A percentile compares a stretch with the other conserved stretches of the same genome.
phyloP scores from a whole-genome alignment of 1,140 invertebrate species.

The Condylostylus longicornis region DNA sequence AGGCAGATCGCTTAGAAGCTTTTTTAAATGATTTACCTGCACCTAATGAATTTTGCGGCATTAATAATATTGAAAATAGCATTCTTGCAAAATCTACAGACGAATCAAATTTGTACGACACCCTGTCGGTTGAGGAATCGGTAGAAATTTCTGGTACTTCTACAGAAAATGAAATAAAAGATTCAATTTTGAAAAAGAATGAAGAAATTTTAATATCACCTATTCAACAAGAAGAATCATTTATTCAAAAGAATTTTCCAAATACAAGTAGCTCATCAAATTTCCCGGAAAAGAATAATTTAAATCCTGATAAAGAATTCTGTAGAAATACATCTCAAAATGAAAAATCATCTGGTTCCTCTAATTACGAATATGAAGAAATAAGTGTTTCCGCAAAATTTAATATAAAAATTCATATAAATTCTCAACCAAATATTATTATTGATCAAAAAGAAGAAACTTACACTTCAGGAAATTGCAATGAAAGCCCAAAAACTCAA shows the following conservation, averaged over 20 bases:
- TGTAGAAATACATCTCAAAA: background rate
- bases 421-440: conserved; percentile 12
- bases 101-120: no score
- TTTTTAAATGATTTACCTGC: conserved; percentile 23
- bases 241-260: no score
- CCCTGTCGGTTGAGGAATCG: no score
- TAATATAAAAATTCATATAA: conserved; percentile 26
- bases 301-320: no score
- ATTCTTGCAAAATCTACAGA: no score
- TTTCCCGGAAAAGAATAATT: no score
- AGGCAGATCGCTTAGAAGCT: conserved; percentile 18
- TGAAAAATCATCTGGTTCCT: background rate
- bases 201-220: background rate
- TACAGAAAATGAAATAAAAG: conserved; percentile 17
- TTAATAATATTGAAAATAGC: conserved; percentile 1
- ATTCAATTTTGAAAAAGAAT: background rate
- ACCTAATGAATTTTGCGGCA: background rate
- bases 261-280: no score
- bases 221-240: no score
- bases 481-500: background rate
- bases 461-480: background rate
- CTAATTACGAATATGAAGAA: background rate
- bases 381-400: conserved; percentile 30
- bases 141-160: conserved; percentile 6
- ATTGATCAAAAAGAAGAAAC: background rate